Conservation (phyloP, 2,113 vertebrate genomes). For the Neofelis nebulosa region DNA sequence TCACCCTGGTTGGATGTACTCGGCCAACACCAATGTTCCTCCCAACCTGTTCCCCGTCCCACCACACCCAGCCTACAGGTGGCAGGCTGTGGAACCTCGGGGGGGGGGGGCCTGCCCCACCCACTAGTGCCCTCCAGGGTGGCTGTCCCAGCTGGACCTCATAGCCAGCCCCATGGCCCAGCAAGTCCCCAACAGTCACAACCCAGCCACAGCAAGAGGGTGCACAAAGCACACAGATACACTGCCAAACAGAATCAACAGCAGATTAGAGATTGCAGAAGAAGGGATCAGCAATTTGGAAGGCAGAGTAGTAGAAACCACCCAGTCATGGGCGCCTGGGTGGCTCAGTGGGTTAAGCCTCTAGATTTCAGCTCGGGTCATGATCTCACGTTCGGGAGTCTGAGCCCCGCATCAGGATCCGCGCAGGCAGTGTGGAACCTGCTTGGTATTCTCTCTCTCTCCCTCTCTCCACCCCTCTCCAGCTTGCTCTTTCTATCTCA, state of each 20-base stretch:
- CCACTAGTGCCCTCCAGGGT: background rate
- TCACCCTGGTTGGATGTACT: background rate
- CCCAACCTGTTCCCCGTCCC: background rate
- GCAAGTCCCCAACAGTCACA: background rate
- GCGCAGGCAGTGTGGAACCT: too few relatives aligned
- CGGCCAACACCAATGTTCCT: background rate
- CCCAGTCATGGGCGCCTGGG: background rate
- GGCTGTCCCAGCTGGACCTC: background rate
- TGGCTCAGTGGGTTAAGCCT: too few relatives aligned
- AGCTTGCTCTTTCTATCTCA: too few relatives aligned
- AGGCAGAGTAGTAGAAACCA: background rate
- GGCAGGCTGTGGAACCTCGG: background rate
- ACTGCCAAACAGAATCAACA: background rate
- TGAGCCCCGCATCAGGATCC: too few relatives aligned
- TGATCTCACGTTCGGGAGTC: too few relatives aligned
- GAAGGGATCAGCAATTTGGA: background rate
- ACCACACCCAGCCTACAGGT: background rate
- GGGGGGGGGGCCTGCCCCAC: background rate
- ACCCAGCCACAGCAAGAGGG: background rate
- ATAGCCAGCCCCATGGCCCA: background rate
- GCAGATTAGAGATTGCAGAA: background rate
- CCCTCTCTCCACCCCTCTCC: too few relatives aligned
- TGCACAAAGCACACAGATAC: background rate
- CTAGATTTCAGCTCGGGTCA: too few relatives aligned
- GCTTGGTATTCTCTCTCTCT: too few relatives aligned